Base-by-base conservation (phyloP, 2,797 vertebrate genomes). In the Enteromius radiatus region DNA sequence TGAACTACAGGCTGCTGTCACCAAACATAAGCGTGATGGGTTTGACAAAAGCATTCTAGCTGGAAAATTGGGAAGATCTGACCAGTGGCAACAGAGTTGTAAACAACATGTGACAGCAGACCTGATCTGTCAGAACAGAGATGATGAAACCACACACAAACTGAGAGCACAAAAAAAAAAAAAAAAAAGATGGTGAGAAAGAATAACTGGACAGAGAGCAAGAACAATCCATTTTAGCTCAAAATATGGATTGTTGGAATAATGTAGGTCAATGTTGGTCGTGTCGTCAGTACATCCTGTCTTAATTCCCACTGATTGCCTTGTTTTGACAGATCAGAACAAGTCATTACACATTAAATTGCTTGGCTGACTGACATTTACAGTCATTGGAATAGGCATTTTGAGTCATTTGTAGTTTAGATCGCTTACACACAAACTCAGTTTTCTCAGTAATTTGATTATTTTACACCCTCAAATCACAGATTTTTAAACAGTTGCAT, bases 91-190 rank as follows among this genome's bases (percentile, higher is more conserved):
- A 75, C 17, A 41, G 31, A 81, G 65, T 5, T 75, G 21, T 64
- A 80, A 76, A 81, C 80, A 71, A 68, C 76, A 70, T 78, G 45
- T 65, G 69, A 85, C 80, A 47, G 31, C 31, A 49, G 14, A 56
- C 43, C 7, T 54, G 26, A 68, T 26, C 19, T 31, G 63, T 45
- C 43, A 84, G 15, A 73, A 41, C 68, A 76, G 15, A 73, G 76
- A 78, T 54, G 23, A 68, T 23, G 47, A 33, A 36, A 75, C 5
- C 26, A 21, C 17, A 10, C 36, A 65, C 2, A 38, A 31, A 56
- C n/a, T 36, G 36, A 49, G 14, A 15, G 26, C 31, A n/a, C n/a
- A 59, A 64, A 70, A 0, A 52, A 47, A 68, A 59, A 38, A 21
- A 54, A 2, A 5, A 1, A 81, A 26, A 79, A 63, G 43, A 49